Evolutionary conservation across 2,888 invertebrate species (phyloP), one percentile per base, ranked within the genome.

Genomic region (Antheraea yamamai): DNA sequence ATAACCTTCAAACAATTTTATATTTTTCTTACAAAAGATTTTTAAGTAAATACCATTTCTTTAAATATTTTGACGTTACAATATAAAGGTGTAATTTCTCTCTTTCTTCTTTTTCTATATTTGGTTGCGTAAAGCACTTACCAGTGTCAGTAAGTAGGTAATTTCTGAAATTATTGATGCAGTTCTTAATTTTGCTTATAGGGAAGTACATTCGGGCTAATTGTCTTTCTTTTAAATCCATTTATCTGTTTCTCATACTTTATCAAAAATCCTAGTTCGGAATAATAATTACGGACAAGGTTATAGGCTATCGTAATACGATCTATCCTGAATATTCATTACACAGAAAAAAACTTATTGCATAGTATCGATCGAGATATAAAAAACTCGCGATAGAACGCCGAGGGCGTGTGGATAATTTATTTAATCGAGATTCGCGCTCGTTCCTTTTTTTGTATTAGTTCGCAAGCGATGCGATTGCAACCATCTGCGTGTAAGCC

Each of bases 351-450:
- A 81, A 87, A 84, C 84, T 88, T 87, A 89, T 89, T 87, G 82
- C 88, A 89, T 91, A 91, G 35, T 39, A 39, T 39, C 35, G 35
- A 39, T 39, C 7, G 35, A 39, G 35, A 39, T 39, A 39, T 39
- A 89, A 87, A 87, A 82, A 80, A 79, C 16, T 30, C 14, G 64
- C 89, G 87, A 89, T 89, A 66, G n/a, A 83, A 82, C 84, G 88
- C 92, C 85, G 78, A 76, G 82, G 89, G 93, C 88, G 92, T 87
- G 87, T 85, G 88, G 89, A 90, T 89, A 89, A 91, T 93, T 92
- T 90, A 92, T 92, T 90, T 84, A 86, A 89, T 87, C 87, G 87
- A 86, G 89, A 90, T 91, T 89, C 84, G 79, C 82, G 78, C 79
- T 81, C 83, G 81, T 26, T 66, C 30, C 26, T 66, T 66, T 66